These are phyloP conservation scores for Xenentodon cancila DNA, from an alignment of 2,797 vertebrate genomes.

Conservation along the genomic window DNA sequence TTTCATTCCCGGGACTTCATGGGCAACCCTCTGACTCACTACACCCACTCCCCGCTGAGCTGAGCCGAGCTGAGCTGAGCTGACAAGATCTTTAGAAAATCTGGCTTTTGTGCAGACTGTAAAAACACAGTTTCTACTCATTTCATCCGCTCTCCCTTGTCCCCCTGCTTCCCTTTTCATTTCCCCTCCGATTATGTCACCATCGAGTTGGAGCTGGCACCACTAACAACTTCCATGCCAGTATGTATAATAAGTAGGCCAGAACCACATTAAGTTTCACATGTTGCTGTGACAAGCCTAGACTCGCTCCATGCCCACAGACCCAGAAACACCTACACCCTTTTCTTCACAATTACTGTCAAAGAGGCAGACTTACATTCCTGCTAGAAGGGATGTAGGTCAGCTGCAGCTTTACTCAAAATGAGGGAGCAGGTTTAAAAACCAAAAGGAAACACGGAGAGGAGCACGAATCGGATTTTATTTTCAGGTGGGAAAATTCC, in stretches of 20 bases:
- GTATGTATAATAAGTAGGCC: constrained; percentile 17
- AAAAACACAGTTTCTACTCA: constrained; percentile 4
- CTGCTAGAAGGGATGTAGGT: constrained; percentile 11
- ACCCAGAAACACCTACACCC: constrained; percentile 35
- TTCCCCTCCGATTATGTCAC: constrained; percentile 7
- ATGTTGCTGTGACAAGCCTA: constrained; percentile 34
- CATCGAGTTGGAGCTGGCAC: constrained; percentile 4
- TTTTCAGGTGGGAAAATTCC: constrained; percentile 1
- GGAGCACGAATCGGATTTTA: neutral
- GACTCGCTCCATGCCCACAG: constrained; percentile 25
- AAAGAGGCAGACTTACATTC: constrained; percentile 22
- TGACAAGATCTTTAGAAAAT: constrained; percentile 30
- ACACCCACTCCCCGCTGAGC: constrained; percentile 39
- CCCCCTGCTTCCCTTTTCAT: neutral
- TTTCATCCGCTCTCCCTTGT: neutral
- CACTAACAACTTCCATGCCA: constrained; percentile 13
- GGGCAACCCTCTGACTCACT: constrained; percentile 56
- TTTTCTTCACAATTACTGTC: constrained; percentile 39
- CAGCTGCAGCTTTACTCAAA: constrained; percentile 2
- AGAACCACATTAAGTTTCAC: constrained; percentile 4
- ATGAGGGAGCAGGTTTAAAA: neutral
- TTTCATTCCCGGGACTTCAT: constrained; percentile 32
- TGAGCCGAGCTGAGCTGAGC: constrained; percentile 28
- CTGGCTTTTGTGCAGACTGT: constrained; percentile 11
- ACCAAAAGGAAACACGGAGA: neutral